Evolutionary conservation across 2,797 vertebrate genomes (phyloP), one percentile per base, ranked within the genome.

Genomic region (Pseudochromis fuscus): DNA sequence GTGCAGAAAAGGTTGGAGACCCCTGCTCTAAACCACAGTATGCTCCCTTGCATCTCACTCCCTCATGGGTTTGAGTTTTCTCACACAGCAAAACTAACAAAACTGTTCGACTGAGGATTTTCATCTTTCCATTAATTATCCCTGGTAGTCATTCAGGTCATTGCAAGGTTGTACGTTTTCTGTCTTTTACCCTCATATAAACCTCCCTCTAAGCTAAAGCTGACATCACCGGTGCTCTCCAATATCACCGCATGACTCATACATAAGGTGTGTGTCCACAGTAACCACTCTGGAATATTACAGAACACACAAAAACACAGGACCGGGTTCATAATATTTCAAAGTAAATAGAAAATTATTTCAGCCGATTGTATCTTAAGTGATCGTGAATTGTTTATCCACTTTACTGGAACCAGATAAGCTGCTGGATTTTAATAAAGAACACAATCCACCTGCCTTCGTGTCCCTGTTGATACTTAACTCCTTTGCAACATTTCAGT

Each of bases 201-300:
- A 61, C 50, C 37, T 67, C 40, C 75, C 79, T 87, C 62, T 53
- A 67, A 74, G 75, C 64, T 55, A 65, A 42, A 71, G 42, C 71
- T 70, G 56, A 70, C 63, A 60, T 68, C 53, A 49, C 62, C 56
- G 61, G 60, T 46, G 58, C 50, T 55, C 58, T 77, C 38, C 64
- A 60, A 78, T 78, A 78, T 35, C 60, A 75, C 72, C n/a, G 23
- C 49, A 55, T 85, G 83, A 89, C 76, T 88, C 77, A 83, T 73
- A 62, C 73, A 79, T 85, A 75, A 82, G 44, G 35, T 62, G 79
- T 55, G 50, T 69, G n/a, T n/a, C n/a, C n/a, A n/a, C n/a, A n/a
- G n/a, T 70, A 24, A 12, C n/a, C 51, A 37, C 35, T 21, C 27
- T 79, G 75, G 63, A 78, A 67, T 50, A 9, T 51, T 59, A 9